Percentiles rank a stretch among this genome's conserved stretches.
These are phyloP conservation scores for Sparus aurata DNA, from an alignment of 2,797 vertebrate species.

Conservation along the genomic window DNA sequence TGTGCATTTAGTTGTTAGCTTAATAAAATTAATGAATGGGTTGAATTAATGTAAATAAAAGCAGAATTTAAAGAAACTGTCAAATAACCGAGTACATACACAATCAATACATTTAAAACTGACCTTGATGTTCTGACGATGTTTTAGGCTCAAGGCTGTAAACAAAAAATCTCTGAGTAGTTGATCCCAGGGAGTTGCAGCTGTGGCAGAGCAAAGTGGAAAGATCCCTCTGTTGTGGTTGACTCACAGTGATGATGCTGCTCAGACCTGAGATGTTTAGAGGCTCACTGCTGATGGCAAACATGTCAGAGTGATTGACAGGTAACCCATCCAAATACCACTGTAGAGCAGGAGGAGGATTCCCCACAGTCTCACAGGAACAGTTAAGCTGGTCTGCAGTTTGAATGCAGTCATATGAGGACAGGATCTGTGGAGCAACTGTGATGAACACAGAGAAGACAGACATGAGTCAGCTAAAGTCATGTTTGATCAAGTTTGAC, in stretches of 20 bases:
- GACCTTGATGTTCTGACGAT: too few species aligned
- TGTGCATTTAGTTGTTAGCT: too few species aligned
- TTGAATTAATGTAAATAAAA: too few species aligned
- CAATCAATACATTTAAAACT: neutral
- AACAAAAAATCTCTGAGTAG: neutral
- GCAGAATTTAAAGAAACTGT: too few species aligned
- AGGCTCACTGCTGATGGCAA: neutral
- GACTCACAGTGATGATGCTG: neutral
- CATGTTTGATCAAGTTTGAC: too few species aligned
- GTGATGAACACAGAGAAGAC: too few species aligned
- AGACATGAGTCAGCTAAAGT: too few species aligned
- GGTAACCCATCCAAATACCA: neutral
- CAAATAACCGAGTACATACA: too few species aligned
- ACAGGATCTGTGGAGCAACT: constrained; percentile 1
- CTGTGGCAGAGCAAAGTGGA: neutral
- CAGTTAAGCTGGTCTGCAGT: neutral
- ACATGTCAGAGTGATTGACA: neutral
- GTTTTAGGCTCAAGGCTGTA: neutral
- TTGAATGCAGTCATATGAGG: neutral
- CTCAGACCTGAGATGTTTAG: neutral
- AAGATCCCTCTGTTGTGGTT: neutral
- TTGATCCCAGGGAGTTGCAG: neutral
- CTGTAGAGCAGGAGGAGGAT: neutral
- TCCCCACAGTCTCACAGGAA: constrained; percentile 3
- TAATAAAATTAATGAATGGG: too few species aligned